phyloP scores from a whole-genome alignment of 2,113 vertebrate species.

The Myotis davidii region DNA sequence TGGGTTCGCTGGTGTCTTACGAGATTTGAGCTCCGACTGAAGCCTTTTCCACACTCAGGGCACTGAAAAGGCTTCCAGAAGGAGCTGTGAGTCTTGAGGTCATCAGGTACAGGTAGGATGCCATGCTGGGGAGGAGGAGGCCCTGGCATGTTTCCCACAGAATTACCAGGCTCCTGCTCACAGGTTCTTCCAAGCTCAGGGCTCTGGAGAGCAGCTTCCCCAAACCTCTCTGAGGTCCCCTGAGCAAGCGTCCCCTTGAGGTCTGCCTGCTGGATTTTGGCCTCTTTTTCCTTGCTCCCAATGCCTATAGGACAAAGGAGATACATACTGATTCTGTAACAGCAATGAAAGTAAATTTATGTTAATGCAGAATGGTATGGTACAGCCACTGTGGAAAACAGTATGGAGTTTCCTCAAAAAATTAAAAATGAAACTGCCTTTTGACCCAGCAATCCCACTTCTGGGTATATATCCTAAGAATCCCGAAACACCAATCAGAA shows the following conservation, averaged over 20 bases:
- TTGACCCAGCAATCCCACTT: not conserved
- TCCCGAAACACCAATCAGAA: not conserved
- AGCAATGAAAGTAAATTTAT: not conserved
- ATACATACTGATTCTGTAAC: not conserved
- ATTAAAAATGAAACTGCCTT: not conserved
- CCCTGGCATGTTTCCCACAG: not conserved
- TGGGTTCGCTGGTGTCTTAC: constrained; percentile 71
- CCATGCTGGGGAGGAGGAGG: constrained; percentile 12
- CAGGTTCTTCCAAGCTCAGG: constrained; percentile 46
- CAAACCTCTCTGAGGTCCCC: constrained; percentile 55
- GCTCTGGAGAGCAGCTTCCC: constrained; percentile 41
- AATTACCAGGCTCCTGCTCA: constrained; percentile 58
- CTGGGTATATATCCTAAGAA: not conserved
- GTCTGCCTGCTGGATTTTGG: constrained; percentile 62
- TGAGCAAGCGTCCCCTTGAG: constrained; percentile 53
- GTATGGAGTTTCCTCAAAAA: not conserved
- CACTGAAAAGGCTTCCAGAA: constrained; percentile 77
- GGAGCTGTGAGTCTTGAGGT: constrained; percentile 54
- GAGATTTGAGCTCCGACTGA: constrained; percentile 71
- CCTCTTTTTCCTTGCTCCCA: constrained; percentile 70
- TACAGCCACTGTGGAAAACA: not conserved
- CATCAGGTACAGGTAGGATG: not conserved
- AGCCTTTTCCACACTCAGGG: constrained; percentile 73
- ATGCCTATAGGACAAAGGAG: constrained; percentile 58
- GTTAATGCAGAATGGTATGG: not conserved